These are phyloP conservation scores for Epicampocera succincta DNA, from an alignment of 2,888 invertebrate species.

Conservation along the genomic window DNA sequence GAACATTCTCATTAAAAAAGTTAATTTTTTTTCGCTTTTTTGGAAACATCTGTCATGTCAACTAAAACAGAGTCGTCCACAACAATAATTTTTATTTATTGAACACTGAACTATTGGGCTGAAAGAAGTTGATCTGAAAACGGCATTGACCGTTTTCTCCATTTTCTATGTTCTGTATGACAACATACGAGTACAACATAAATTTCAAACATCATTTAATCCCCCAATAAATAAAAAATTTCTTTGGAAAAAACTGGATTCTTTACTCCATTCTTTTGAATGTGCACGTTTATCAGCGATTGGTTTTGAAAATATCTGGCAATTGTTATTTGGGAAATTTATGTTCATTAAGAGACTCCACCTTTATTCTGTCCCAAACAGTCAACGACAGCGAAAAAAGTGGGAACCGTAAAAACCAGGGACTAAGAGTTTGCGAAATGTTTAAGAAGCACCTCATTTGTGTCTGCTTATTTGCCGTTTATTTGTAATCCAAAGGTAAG, in stretches of 20 bases:
- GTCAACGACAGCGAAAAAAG: not conserved
- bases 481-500: conserved; percentile 17
- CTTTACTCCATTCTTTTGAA: not conserved
- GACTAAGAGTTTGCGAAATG: not conserved
- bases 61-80: no score
- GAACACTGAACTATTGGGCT: no score
- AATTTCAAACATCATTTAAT: no score
- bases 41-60: no score
- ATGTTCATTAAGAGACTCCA: conserved; percentile 39
- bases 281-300: conserved; percentile 30
- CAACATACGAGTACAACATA: no score
- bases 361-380: conserved; percentile 35
- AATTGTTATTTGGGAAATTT: conserved; percentile 49
- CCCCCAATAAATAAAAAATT: no score
- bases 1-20: no score
- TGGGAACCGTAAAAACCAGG: not conserved
- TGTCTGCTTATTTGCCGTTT: not conserved
- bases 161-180: no score
- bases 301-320: conserved; percentile 15
- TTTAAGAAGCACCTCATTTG: not conserved
- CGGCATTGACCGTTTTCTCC: no score
- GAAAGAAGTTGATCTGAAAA: no score
- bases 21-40: no score
- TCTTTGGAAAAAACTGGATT: not conserved
- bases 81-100: no score